A percentile compares a stretch with the other conserved stretches of the same genome.
These are phyloP conservation scores for Phengaris arion DNA, from an alignment of 2,888 invertebrate genomes.

Conservation along the genomic window DNA sequence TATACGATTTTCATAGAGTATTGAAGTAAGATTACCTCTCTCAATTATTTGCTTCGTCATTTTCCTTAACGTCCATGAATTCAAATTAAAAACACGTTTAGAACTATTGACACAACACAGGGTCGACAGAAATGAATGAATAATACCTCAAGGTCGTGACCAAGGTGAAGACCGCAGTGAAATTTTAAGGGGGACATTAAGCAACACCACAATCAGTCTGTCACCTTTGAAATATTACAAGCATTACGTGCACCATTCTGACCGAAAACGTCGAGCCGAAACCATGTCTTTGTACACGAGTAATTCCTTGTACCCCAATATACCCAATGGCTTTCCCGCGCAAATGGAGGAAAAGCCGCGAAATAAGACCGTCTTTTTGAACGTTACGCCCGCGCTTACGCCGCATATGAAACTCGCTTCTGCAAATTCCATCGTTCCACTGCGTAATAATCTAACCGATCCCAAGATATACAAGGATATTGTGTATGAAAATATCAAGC, in stretches of 20 bases:
- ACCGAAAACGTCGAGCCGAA: neutral
- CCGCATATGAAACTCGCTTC: conserved; percentile 53
- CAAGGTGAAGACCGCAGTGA: conserved; percentile 64
- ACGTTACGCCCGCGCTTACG: conserved; percentile 62
- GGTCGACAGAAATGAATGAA: conserved; percentile 32
- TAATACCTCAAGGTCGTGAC: conserved; percentile 49
- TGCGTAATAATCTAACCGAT: conserved; percentile 58
- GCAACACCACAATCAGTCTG: conserved; percentile 63
- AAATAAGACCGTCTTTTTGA: conserved; percentile 62
- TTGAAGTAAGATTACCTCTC: neutral
- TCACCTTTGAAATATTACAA: conserved; percentile 65
- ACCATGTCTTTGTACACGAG: conserved; percentile 58
- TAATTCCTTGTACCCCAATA: conserved; percentile 51
- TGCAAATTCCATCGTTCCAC: conserved; percentile 56
- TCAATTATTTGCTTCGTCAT: conserved; percentile 11
- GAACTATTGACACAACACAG: conserved; percentile 2
- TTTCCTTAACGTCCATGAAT: neutral
- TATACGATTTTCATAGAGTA: conserved; percentile 1
- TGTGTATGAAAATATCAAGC: conserved; percentile 70
- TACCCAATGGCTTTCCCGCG: conserved; percentile 61
- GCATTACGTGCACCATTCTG: conserved; percentile 12
- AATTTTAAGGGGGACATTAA: conserved; percentile 55
- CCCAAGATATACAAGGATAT: conserved; percentile 62
- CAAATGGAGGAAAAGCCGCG: conserved; percentile 55
- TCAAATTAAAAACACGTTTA: conserved; percentile 21